Percentiles rank a stretch among this genome's conserved stretches.
These are phyloP conservation scores for Adelphocoris suturalis DNA, from an alignment of 2,888 invertebrate species.

Conservation along the genomic window DNA sequence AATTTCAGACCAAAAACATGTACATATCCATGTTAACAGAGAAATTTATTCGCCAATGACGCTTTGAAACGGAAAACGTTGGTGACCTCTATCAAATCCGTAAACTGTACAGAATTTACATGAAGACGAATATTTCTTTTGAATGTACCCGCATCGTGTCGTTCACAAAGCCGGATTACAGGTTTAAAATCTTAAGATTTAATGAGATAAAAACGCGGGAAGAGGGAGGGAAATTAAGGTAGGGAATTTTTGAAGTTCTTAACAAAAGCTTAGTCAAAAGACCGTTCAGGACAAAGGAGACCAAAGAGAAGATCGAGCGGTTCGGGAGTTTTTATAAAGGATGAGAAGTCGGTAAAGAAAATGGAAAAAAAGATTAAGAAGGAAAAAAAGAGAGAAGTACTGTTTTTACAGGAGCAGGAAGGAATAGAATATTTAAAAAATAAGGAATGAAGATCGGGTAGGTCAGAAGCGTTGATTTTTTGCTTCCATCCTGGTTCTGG, in stretches of 20 bases:
- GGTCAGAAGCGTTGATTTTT: not conserved
- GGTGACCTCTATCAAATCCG: too few relatives aligned
- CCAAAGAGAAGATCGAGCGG: slow-evolving; percentile 7
- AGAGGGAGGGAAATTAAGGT: not conserved
- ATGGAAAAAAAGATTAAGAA: too few relatives aligned
- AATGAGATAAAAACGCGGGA: not conserved
- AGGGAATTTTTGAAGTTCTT: not conserved
- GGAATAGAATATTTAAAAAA: not conserved
- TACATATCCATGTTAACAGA: too few relatives aligned
- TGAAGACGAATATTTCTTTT: too few relatives aligned
- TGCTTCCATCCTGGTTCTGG: not conserved
- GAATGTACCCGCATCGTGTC: too few relatives aligned
- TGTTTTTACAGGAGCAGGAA: not conserved
- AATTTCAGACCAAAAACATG: too few relatives aligned
- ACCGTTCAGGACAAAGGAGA: not conserved
- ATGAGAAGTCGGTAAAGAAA: not conserved
- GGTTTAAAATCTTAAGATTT: not conserved
- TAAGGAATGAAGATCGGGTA: not conserved
- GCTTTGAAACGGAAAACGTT: too few relatives aligned
- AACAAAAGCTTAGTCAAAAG: not conserved
- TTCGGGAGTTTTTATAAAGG: not conserved
- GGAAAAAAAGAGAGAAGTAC: too few relatives aligned
- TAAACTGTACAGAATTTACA: too few relatives aligned
- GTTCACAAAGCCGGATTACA: not conserved
- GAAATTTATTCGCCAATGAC: too few relatives aligned